These are phyloP conservation scores for Sander lucioperca DNA, from an alignment of 2,113 vertebrate species.

Conservation along the genomic window DNA sequence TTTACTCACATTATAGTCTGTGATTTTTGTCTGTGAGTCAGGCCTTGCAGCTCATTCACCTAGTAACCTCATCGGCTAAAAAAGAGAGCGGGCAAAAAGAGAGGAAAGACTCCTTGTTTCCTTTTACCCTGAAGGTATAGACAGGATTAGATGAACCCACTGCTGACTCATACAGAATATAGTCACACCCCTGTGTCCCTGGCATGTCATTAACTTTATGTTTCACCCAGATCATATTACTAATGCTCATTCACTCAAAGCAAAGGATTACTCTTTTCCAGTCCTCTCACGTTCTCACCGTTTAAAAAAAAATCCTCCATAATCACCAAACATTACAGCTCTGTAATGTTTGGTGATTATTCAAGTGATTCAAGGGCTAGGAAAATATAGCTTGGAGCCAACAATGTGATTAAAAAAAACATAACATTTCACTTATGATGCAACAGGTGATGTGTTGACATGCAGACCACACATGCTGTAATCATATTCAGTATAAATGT, in stretches of 20 bases:
- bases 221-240: constrained; percentile 38
- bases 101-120: constrained; percentile 1
- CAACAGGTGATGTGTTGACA: not conserved
- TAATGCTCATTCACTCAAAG: constrained; percentile 23
- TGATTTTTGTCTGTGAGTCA: constrained; percentile 5
- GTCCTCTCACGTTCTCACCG: constrained; percentile 11
- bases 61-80: not conserved
- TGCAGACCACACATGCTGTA: not conserved
- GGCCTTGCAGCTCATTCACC: not conserved
- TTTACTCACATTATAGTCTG: not conserved
- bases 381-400: not conserved
- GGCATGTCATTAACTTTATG: constrained; percentile 33
- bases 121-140: constrained; percentile 21
- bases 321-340: too few species aligned
- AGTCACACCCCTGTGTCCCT: constrained; percentile 46
- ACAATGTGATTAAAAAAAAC: not conserved
- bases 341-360: too few species aligned
- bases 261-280: constrained; percentile 18
- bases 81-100: not conserved
- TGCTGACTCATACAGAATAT: constrained; percentile 3
- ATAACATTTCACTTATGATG: not conserved
- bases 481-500: not conserved
- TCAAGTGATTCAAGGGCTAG: too few species aligned
- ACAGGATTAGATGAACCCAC: constrained; percentile 37
- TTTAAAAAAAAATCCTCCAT: not conserved